phyloP scores from a whole-genome alignment of 2,797 vertebrate species.

The Pantherophis vulpinus region DNA sequence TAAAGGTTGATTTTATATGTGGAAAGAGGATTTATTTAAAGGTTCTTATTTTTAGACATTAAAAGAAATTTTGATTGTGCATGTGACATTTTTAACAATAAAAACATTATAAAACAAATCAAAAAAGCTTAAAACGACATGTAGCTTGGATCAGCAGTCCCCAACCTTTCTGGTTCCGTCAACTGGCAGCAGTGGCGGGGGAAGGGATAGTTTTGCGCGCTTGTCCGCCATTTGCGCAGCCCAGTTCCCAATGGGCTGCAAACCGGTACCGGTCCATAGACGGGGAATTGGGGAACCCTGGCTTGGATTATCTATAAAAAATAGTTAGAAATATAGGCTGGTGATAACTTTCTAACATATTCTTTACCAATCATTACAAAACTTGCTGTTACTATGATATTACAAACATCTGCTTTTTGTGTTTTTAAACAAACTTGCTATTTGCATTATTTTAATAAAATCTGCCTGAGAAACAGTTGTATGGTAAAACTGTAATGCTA shows the following conservation, averaged over 20 bases:
- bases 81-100: neutral
- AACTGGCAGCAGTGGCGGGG: neutral
- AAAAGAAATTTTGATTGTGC: neutral
- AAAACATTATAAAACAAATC: neutral
- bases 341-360: neutral
- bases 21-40: neutral
- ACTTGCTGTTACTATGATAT: neutral
- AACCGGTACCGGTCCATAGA: neutral
- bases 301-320: neutral
- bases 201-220: neutral
- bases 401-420: neutral
- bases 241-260: neutral
- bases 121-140: neutral
- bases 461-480: neutral
- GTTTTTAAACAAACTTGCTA: neutral
- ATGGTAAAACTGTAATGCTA: neutral
- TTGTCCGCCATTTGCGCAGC: rapidly evolving
- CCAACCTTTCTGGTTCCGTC: neutral
- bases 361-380: neutral
- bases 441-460: neutral
- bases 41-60: neutral
- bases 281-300: neutral
- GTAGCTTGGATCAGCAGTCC: neutral
- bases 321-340: neutral
- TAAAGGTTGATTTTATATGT: neutral